phyloP scores from a whole-genome alignment of 2,113 vertebrate genomes.

The Platichthys stellatus region DNA sequence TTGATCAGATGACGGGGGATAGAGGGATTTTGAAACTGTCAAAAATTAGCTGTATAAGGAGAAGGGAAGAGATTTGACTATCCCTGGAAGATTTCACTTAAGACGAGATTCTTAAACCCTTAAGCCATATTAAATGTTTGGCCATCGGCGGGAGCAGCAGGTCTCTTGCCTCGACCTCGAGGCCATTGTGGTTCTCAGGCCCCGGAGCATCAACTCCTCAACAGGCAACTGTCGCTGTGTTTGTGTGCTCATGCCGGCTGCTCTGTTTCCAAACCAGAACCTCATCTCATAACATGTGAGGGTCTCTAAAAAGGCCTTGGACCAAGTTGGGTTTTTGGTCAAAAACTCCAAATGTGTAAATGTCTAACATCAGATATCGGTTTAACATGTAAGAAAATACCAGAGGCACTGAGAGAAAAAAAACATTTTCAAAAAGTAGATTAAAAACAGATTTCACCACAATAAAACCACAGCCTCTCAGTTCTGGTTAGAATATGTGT shows the following conservation, averaged over 20 bases:
- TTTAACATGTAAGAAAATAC: no score
- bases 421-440: no score
- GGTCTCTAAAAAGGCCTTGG: no score
- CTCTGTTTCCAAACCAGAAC: constrained; percentile 39
- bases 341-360: no score
- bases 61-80: constrained; percentile 44
- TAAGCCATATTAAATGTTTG: constrained; percentile 58
- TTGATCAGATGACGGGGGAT: constrained; percentile 43
- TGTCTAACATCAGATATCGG: no score
- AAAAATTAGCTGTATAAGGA: constrained; percentile 72
- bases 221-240: constrained; percentile 44
- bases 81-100: constrained; percentile 55
- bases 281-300: background rate
- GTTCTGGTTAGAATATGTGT: no score
- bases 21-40: constrained; percentile 57
- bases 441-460: no score
- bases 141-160: constrained; percentile 20
- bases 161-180: constrained; percentile 31
- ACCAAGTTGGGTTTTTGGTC: no score
- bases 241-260: background rate
- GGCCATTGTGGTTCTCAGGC: constrained; percentile 21
- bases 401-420: no score
- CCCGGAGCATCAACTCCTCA: constrained; percentile 10
- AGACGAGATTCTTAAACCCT: constrained; percentile 33
- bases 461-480: no score